Evolutionary conservation across 2,113 vertebrate genomes (phyloP).

Genomic region (Nyctibius bracteatus): DNA sequence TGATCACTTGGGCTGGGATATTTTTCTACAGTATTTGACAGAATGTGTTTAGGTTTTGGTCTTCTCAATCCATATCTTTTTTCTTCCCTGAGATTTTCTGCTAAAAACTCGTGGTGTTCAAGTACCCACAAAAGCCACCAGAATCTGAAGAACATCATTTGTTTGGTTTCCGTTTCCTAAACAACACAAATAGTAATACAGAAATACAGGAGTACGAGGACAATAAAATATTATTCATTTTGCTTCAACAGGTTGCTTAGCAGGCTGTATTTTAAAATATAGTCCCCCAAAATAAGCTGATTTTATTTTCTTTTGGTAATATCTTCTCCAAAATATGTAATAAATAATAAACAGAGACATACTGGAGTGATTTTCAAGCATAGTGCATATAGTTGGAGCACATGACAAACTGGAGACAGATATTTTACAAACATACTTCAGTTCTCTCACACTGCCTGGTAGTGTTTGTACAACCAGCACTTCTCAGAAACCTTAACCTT

Average conservation of each 20-base stretch:
- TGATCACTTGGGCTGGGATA: slow-evolving; percentile 63
- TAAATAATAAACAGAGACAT: not conserved
- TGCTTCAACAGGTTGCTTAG: not conserved
- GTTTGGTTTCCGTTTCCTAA: slow-evolving; percentile 43
- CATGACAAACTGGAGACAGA: not conserved
- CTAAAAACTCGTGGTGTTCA: slow-evolving; percentile 65
- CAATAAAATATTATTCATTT: not conserved
- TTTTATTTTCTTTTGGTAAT: not conserved
- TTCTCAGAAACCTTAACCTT: not conserved
- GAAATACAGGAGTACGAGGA: not conserved
- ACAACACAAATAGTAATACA: slow-evolving; percentile 35
- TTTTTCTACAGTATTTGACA: slow-evolving; percentile 69
- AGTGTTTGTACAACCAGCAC: not conserved
- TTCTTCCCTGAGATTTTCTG: slow-evolving; percentile 75
- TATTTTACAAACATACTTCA: not conserved
- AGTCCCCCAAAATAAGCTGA: not conserved
- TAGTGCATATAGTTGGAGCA: not conserved
- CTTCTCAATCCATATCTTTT: slow-evolving; percentile 65
- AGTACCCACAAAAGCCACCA: slow-evolving; percentile 74
- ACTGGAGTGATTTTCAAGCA: not conserved
- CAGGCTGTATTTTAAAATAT: not conserved
- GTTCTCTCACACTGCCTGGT: not conserved
- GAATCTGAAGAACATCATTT: slow-evolving; percentile 65
- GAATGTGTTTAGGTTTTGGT: slow-evolving; percentile 56
- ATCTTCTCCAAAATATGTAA: not conserved